These are phyloP conservation scores for Cepphus grylle DNA, from an alignment of 2,113 vertebrate genomes.

Conservation along the genomic window DNA sequence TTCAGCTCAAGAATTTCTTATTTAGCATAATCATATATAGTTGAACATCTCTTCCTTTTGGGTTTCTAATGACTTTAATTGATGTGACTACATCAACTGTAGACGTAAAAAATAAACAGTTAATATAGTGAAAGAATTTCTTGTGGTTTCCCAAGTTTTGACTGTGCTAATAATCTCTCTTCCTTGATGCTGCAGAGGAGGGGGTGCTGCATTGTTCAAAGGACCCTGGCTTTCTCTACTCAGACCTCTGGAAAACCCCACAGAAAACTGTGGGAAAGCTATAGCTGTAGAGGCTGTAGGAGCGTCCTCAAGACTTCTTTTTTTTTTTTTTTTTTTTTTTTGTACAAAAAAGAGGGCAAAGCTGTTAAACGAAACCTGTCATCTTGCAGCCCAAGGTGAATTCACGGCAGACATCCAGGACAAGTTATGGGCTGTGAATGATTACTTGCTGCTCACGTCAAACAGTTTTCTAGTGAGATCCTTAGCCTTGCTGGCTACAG, in stretches of 20 bases:
- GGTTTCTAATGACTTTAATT: neutral
- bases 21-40: neutral
- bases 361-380: neutral
- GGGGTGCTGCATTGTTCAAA: neutral
- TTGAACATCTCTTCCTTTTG: neutral
- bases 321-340: neutral
- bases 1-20: neutral
- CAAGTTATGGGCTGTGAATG: neutral
- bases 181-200: neutral
- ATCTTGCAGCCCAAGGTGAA: neutral
- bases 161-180: neutral
- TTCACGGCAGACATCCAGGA: neutral
- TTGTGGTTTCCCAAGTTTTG: neutral
- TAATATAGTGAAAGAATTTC: neutral
- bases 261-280: neutral
- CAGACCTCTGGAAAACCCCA: neutral
- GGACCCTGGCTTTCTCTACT: neutral
- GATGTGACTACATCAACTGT: neutral
- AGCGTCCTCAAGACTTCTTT: neutral
- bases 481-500: neutral
- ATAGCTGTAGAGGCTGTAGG: neutral
- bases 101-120: neutral
- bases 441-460: neutral
- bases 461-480: neutral
- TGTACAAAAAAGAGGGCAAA: neutral